Percentiles rank a stretch among this genome's conserved stretches.
Evolutionary conservation across 1,140 invertebrate genomes (phyloP).

Genomic region (Trichogramma pretiosum): DNA sequence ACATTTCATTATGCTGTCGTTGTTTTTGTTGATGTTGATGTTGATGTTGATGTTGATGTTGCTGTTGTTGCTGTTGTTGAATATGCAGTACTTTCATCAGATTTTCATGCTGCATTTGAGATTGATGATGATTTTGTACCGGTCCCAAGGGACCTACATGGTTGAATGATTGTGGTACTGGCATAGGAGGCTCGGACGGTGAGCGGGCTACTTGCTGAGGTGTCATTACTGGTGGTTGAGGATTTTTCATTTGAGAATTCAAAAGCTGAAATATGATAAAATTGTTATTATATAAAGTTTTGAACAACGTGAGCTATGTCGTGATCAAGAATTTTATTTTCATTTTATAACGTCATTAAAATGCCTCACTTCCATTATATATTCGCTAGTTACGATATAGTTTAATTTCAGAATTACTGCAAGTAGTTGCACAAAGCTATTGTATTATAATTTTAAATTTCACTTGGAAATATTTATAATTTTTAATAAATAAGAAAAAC

Average conservation of each 20-base stretch:
- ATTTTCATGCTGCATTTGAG: conserved; percentile 46
- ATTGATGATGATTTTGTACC: conserved; percentile 41
- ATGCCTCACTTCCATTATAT: too few species aligned
- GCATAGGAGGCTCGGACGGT: conserved; percentile 23
- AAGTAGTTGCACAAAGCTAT: too few species aligned
- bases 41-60: conserved; percentile 25
- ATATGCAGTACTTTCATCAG: conserved; percentile 47
- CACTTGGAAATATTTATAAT: too few species aligned
- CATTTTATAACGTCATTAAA: too few species aligned
- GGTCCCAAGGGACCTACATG: conserved; percentile 39
- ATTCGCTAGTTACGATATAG: too few species aligned
- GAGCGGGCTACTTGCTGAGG: conserved; percentile 19
- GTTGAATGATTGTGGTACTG: conserved; percentile 30
- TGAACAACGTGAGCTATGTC: too few species aligned
- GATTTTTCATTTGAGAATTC: conserved; percentile 33
- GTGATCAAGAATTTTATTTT: too few species aligned
- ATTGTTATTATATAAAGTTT: neutral
- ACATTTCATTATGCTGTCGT: conserved; percentile 33
- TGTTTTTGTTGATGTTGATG: conserved; percentile 27
- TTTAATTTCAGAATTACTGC: too few species aligned
- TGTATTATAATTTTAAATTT: too few species aligned
- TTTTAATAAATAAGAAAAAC: too few species aligned
- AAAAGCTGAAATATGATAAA: conserved; percentile 35
- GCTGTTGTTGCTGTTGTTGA: conserved; percentile 34
- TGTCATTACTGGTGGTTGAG: conserved; percentile 21